phyloP scores from a whole-genome alignment of 2,113 vertebrate genomes.

The Bambusicola thoracicus region DNA sequence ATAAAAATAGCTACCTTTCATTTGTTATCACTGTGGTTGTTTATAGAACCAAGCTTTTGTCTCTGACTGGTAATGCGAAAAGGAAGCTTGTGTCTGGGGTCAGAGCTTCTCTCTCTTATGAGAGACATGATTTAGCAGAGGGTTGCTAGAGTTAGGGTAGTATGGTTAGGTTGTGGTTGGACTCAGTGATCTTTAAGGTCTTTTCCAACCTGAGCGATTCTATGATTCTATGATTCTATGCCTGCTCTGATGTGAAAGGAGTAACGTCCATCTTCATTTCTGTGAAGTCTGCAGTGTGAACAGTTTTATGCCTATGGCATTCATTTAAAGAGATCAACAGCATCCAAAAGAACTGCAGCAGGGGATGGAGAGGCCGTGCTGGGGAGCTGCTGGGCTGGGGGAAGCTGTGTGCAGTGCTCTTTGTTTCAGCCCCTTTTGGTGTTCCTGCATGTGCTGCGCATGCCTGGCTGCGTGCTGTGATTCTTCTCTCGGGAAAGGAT shows the following conservation, averaged over 20 bases:
- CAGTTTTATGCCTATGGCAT: not conserved
- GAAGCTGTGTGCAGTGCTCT: not conserved
- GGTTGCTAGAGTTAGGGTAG: no score
- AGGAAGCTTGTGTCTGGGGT: not conserved
- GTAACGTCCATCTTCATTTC: not conserved
- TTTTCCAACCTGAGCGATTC: no score
- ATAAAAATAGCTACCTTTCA: not conserved
- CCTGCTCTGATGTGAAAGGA: not conserved
- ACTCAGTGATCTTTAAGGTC: no score
- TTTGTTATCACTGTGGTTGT: not conserved
- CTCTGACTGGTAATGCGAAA: not conserved
- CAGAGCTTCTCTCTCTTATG: not conserved
- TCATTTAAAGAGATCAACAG: not conserved
- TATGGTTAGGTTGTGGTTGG: no score
- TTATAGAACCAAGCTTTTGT: not conserved
- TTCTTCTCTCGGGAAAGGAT: not conserved
- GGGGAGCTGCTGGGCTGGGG: not conserved
- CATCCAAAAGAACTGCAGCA: not conserved
- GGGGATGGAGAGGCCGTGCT: not conserved
- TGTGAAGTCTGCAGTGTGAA: not conserved
- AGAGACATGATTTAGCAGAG: no score
- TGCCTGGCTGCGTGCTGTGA: not conserved
- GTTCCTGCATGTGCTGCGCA: rapidly evolving
- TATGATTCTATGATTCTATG: no score
- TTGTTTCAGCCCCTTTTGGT: not conserved